Base-by-base conservation (phyloP, 2,888 invertebrate species). In the Erebia epiphron region DNA sequence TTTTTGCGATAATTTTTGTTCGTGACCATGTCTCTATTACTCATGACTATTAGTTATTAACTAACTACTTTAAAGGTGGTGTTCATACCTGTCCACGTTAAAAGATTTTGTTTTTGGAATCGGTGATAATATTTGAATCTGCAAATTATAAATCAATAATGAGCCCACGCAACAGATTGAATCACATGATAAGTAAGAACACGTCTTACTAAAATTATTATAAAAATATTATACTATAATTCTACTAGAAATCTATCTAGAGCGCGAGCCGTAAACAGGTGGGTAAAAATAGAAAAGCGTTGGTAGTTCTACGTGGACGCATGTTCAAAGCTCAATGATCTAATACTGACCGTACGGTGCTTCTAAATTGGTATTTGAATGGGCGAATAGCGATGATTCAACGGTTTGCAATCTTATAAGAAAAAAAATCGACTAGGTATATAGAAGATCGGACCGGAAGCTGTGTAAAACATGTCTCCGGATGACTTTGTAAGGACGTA, bases 191-290 rank as follows among this genome's bases (percentile, higher is more conserved):
- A 68, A 61, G 18, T 35, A 63, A 63, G 63, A 43, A 26, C 49
- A 64, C 63, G 58, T 49, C 21, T 21, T n/a, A 52, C 52, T 46
- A 41, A 72, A 69, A 62, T 63, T 57, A 63, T 67, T 70, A 26
- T 64, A 68, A 72, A 69, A 62, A 67, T 57, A 67, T 67, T 70
- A 35, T 64, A 68, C 63, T 67, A 16, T n/a, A 71, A 67, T 62
- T 67, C 14, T 63, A 71, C 63, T 61, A 61, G 43, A 73, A 70
- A 71, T 70, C 69, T 71, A 70, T 72, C 65, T 75, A 72, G 74
- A 77, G 73, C 71, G 73, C 63, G 52, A 63, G 66, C 62, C 46
- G 72, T 75, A 76, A 76, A 76, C 75, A 76, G 35, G 57, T 62
- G 57, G 16, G 63, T 73, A 75, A 73, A 73, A 75, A 75, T 75